Percentiles rank a stretch among this genome's conserved stretches.
Conservation (phyloP, 2,797 vertebrate species). For the Phoebastria nigripes region DNA sequence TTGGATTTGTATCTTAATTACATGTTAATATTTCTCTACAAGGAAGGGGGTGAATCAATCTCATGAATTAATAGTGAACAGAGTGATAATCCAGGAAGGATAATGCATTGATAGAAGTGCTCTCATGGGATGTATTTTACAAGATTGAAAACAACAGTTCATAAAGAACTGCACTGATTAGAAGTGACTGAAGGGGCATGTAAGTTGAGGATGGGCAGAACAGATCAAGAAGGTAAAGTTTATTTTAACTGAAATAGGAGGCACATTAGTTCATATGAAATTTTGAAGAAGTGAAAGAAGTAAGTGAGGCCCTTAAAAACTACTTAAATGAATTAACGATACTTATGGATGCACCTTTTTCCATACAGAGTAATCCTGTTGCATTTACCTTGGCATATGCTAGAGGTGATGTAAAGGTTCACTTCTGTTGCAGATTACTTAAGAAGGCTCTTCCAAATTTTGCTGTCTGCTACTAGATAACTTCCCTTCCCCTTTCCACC, state of each 20-base stretch:
- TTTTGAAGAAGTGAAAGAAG: not conserved
- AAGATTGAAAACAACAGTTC: constrained; percentile 39
- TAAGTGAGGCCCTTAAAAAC: not conserved
- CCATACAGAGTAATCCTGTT: not conserved
- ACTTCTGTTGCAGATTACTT: not conserved
- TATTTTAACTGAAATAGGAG: not conserved
- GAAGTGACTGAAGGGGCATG: not conserved
- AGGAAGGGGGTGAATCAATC: constrained; percentile 9
- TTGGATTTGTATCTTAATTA: constrained; percentile 52
- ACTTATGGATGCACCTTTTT: not conserved
- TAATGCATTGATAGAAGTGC: constrained; percentile 33
- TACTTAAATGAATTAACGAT: not conserved
- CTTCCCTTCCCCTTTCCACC: not conserved
- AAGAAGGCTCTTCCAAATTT: not conserved
- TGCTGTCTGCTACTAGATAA: not conserved
- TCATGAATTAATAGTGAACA: constrained; percentile 37
- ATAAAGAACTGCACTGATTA: constrained; percentile 21
- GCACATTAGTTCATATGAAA: not conserved
- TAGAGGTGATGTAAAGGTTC: not conserved
- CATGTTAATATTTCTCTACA: constrained; percentile 27
- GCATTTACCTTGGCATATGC: not conserved
- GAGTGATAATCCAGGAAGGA: constrained; percentile 51
- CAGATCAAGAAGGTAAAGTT: not conserved
- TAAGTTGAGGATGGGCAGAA: not conserved
- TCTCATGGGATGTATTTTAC: constrained; percentile 26